Evolutionary conservation across 2,113 vertebrate species (phyloP).

Genomic region (Hippocampus abdominalis): DNA sequence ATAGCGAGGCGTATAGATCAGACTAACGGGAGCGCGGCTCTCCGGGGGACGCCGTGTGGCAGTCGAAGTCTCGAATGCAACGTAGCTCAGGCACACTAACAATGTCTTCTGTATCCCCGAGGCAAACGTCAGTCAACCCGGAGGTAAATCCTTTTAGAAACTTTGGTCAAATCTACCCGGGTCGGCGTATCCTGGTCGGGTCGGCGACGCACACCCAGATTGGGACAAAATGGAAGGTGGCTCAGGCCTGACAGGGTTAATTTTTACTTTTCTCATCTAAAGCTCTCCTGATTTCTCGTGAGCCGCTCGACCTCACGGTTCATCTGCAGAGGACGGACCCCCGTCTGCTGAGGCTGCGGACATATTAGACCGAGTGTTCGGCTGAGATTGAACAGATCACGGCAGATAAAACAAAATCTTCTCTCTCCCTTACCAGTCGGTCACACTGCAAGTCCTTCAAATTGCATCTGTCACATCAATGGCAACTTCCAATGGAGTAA

Average conservation of each 20-base stretch:
- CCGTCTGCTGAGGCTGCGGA: conserved; percentile 21
- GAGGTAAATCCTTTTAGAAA: conserved; percentile 23
- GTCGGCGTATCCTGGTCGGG: conserved; percentile 32
- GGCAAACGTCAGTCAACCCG: conserved; percentile 39
- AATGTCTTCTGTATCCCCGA: conserved; percentile 37
- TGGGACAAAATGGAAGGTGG: conserved; percentile 33
- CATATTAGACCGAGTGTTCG: conserved; percentile 14
- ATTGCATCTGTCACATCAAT: conserved; percentile 3
- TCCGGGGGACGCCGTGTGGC: conserved; percentile 25
- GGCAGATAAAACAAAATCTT: conserved; percentile 24
- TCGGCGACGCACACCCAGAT: conserved; percentile 33
- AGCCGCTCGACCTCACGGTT: conserved; percentile 25
- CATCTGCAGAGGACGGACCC: conserved; percentile 33
- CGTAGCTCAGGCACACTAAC: conserved; percentile 52
- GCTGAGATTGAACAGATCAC: conserved; percentile 33
- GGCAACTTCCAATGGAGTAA: not conserved
- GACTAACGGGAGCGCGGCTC: conserved; percentile 29
- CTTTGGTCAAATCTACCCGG: conserved; percentile 17
- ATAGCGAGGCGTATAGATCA: conserved; percentile 51
- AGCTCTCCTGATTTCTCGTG: conserved; percentile 37
- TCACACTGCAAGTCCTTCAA: not conserved
- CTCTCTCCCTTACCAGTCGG: not conserved
- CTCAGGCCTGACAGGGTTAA: conserved; percentile 32
- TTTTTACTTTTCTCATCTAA: conserved; percentile 33
- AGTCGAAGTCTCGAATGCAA: conserved; percentile 43